Percentiles rank a stretch among this genome's conserved stretches.
Evolutionary conservation across 2,797 vertebrate genomes (phyloP).

Genomic region (Hozukius guyotensis): DNA sequence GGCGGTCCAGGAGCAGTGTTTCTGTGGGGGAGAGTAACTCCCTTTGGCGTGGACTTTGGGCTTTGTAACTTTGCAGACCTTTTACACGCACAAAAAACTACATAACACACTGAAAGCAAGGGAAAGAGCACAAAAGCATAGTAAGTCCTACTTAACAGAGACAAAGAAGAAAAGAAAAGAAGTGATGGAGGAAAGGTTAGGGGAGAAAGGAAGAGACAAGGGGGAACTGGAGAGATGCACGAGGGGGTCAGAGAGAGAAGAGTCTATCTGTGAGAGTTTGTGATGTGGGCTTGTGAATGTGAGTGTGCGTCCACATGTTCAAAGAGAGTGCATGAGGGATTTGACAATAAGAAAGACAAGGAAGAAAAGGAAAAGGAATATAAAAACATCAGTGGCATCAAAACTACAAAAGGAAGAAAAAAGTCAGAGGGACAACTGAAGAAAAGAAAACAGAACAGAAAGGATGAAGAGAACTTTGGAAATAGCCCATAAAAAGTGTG

Average conservation of each 20-base stretch:
- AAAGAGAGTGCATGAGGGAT: slow-evolving; percentile 53
- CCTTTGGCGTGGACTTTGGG: no score
- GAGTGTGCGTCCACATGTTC: slow-evolving; percentile 39
- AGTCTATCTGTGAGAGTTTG: slow-evolving; percentile 17
- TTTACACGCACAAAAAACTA: no score
- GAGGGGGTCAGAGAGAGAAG: slow-evolving; percentile 9
- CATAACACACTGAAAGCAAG: no score
- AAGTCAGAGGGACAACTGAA: slow-evolving; percentile 33
- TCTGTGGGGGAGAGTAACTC: no score
- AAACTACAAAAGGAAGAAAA: slow-evolving; percentile 51
- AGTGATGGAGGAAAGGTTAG: slow-evolving; percentile 5
- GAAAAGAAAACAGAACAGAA: slow-evolving; percentile 9
- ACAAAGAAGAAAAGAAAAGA: neutral
- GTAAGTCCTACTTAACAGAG: no score
- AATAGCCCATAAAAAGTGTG: slow-evolving; percentile 22
- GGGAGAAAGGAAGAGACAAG: neutral
- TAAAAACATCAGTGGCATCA: slow-evolving; percentile 57
- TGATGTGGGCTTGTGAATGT: slow-evolving; percentile 26
- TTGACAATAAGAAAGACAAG: slow-evolving; percentile 49
- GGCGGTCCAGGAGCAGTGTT: no score
- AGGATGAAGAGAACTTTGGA: slow-evolving; percentile 44
- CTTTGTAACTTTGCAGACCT: no score
- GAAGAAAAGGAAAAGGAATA: slow-evolving; percentile 21
- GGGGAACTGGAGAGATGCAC: slow-evolving; percentile 5
- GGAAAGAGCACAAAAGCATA: no score